Base-by-base conservation (phyloP, 2,888 invertebrate species). In the Dioctria linearis region DNA sequence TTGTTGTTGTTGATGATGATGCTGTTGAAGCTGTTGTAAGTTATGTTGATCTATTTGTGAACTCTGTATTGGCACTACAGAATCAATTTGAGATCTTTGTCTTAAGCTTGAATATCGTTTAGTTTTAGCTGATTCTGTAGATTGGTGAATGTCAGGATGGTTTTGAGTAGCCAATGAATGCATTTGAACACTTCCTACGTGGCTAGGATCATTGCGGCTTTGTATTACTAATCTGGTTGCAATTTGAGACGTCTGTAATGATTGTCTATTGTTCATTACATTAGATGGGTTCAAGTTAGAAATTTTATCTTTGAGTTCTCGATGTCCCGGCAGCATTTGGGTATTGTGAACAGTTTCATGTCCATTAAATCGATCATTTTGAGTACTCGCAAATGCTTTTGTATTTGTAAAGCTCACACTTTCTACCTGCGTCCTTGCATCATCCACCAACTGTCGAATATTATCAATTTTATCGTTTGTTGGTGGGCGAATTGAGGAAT, bases 101-200 rank as follows among this genome's bases (percentile, higher is more conserved):
- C 94, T 90, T 84, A 93, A 90, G 80, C 92, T 92, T 3, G 94
- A 94, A 86, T 94, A 94, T 40, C 94, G 90, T 85, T 94, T 94
- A 86, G 85, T 81, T 85, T 83, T 71, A 82, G 83, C 49, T 85
- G 87, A 71, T 84, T 86, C 71, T 82, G 83, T 39, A 79, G 80
- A 78, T 42, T 85, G 85, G 11, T 84, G 85, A 79, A 83, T 43
- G 13, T 67, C 79, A 54, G 57, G 42, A 76, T 85, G 86, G 81
- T 86, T 87, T 81, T 87, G 88, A 46, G 85, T 85, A 46, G 87
- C 88, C 69, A 88, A 80, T n/a, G 88, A 85, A 78, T 88, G 88
- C 88, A 88, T 88, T 85, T 88, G 88, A 3, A 88, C 86, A 75
- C 88, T 88, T n/a, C 88, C 88, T 5, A 88, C 88, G 80, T 88